Evolutionary conservation across 2,888 invertebrate species (phyloP).

Genomic region (Callyntrura guangdongensis): DNA sequence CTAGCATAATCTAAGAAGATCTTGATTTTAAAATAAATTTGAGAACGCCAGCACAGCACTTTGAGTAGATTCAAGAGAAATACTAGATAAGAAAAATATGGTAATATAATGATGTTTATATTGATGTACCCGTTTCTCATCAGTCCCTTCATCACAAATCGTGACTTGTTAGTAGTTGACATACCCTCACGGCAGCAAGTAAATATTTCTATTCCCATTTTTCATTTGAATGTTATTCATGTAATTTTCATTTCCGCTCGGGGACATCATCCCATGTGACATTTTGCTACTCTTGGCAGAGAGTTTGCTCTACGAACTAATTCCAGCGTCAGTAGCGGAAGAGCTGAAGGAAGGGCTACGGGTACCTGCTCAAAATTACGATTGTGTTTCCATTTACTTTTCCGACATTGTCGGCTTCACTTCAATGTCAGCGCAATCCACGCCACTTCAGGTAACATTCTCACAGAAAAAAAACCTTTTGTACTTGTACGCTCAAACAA

Average conservation of each 20-base stretch:
- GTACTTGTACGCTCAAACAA: background rate
- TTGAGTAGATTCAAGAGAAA: too few relatives aligned
- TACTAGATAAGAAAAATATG: too few relatives aligned
- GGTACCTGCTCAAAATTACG: constrained; percentile 93
- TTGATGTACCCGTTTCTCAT: too few relatives aligned
- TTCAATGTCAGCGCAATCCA: constrained; percentile 91
- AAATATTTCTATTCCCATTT: background rate
- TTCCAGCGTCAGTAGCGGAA: constrained; percentile 94
- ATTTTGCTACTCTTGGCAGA: constrained; percentile 87
- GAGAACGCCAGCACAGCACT: too few relatives aligned
- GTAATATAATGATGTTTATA: background rate
- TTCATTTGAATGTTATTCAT: background rate
- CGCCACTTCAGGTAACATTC: constrained; percentile 90
- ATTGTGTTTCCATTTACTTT: constrained; percentile 94
- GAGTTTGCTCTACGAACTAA: constrained; percentile 94
- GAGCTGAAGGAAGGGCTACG: constrained; percentile 94
- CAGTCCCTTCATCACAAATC: background rate
- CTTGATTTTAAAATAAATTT: too few relatives aligned
- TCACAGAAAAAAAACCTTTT: constrained; percentile 1
- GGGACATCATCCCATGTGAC: background rate
- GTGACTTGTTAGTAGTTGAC: too few relatives aligned
- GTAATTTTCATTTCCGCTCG: background rate
- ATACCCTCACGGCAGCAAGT: too few relatives aligned
- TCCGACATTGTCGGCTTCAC: constrained; percentile 94
- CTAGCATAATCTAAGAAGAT: too few relatives aligned